Evolutionary conservation across 92 coral and sea anemone species (phyloP), one percentile per base, ranked within the genome.

Genomic region (Porites lobata): DNA sequence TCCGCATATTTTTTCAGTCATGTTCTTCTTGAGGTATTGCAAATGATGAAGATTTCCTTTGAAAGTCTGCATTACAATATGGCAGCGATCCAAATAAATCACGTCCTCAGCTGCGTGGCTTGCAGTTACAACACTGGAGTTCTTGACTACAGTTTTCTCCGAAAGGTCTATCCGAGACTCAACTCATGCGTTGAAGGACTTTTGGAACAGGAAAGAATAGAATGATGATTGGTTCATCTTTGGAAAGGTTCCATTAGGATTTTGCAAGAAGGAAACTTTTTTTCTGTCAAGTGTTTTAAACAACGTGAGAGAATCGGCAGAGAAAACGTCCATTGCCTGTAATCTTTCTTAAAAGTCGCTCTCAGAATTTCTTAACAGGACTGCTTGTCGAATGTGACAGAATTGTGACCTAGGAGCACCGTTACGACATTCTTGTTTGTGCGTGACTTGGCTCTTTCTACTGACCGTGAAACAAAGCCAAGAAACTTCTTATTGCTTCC

Each of bases 381-480:
- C 75, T 53, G 87, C 24, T 22, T 22, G 81, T 91, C 90, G 43
- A 91, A 91, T 20, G 88, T 51, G 47, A 85, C 51, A 2, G 89
- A 66, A 52, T 88, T 91, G 82, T 91, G 94, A 2, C 94, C 94
- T 76, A 87, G 71, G 69, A 91, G 65, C 72, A 91, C 89, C 0
- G 92, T 88, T 12, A 65, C 14, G 2, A 78, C 83, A 29, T 61
- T 17, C 63, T 78, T 63, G 70, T 62, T 65, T 8, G 83, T 61
- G n/a, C 21, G 29, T 21, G 24, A 8, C 70, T 57, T 78, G 69
- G 69, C 26, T 64, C 15, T 17, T n/a, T 20, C n/a, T 64, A 64
- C 24, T 3, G 69, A 64, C 69, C n/a, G 69, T 64, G 69, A 64
- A 21, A 64, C 20, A 64, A 14, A 64, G 69, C 69, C n/a, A 4